phyloP scores from a whole-genome alignment of 2,113 vertebrate species.

The Halcyon malimbica region DNA sequence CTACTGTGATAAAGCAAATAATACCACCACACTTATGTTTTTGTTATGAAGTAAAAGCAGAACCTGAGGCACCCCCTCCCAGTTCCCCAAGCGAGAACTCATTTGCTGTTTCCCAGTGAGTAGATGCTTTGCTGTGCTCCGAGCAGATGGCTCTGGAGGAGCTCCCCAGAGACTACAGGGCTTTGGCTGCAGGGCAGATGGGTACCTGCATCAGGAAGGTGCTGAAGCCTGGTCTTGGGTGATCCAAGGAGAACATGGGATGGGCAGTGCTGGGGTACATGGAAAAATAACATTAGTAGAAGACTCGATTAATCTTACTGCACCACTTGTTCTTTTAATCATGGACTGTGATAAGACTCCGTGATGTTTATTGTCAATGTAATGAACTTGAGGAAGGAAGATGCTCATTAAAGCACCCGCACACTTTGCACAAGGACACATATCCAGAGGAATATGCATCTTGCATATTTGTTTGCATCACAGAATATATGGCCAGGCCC shows the following conservation, averaged over 20 bases:
- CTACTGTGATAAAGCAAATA: not conserved
- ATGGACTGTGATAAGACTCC: not conserved
- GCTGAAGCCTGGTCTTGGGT: accelerated
- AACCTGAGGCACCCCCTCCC: not conserved
- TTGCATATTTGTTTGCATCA: not conserved
- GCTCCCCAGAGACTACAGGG: not conserved
- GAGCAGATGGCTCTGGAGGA: not conserved
- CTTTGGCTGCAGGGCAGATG: not conserved
- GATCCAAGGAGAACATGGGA: not conserved
- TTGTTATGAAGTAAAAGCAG: not conserved
- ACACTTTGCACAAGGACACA: not conserved
- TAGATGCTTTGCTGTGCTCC: not conserved
- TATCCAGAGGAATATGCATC: not conserved
- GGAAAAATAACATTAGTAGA: not conserved
- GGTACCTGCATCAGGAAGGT: not conserved
- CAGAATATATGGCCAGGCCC: not conserved
- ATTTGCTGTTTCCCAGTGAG: accelerated
- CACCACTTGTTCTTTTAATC: not conserved
- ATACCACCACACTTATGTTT: not conserved
- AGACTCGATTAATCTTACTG: not conserved
- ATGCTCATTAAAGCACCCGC: not conserved
- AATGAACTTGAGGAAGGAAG: not conserved
- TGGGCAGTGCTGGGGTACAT: not conserved
- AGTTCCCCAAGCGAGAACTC: not conserved
- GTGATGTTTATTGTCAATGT: accelerated